Percentiles rank a stretch among this genome's conserved stretches.
These are phyloP conservation scores for Chionoecetes opilio DNA, from an alignment of 1,140 invertebrate species.

Conservation along the genomic window DNA sequence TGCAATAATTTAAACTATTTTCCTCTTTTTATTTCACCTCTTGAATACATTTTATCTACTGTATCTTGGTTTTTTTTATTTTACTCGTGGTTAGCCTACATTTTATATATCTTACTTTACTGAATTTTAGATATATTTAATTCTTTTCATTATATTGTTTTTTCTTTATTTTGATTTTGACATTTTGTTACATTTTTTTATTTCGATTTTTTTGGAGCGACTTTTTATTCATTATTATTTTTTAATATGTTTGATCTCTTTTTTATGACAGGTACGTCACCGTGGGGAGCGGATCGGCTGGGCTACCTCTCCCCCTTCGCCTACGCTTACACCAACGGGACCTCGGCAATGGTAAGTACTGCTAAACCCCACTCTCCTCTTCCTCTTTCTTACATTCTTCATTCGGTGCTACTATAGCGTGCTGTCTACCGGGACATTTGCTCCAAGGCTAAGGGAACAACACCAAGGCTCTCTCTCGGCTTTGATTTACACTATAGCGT, in stretches of 20 bases:
- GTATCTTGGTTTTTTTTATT: no score
- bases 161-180: background rate
- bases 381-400: no score
- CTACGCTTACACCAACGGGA: conserved; percentile 81
- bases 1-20: no score
- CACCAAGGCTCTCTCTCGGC: no score
- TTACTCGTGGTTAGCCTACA: no score
- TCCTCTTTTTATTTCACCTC: no score
- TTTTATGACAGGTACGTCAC: conserved; percentile 73
- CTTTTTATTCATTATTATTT: background rate
- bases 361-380: no score
- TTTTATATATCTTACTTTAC: background rate
- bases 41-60: no score
- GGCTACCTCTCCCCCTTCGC: conserved; percentile 80
- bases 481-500: no score
- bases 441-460: no score
- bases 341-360: conserved; percentile 80
- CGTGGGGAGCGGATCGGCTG: conserved; percentile 79
- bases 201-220: background rate
- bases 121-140: background rate
- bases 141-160: background rate
- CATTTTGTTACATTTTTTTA: background rate
- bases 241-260: background rate
- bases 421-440: no score
- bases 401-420: no score